Conservation (phyloP, 2,113 vertebrate genomes). For the Lepisosteus oculatus region DNA sequence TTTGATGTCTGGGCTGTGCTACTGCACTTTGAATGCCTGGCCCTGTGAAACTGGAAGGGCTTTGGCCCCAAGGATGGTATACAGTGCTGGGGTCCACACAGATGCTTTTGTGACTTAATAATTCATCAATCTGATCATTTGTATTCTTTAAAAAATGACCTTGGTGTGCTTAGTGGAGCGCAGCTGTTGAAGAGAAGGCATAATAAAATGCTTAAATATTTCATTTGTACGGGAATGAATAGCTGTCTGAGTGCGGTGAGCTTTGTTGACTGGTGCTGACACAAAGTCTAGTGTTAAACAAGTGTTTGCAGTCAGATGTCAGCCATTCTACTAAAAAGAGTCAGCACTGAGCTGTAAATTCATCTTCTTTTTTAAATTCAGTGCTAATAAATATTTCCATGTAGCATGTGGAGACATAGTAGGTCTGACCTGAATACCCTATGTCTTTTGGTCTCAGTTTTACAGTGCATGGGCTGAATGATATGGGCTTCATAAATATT, state of each 20-base stretch:
- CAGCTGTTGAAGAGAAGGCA: neutral
- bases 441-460: neutral
- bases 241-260: neutral
- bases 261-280: conserved; percentile 2
- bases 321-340: neutral
- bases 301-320: neutral
- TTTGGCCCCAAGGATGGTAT: conserved; percentile 3
- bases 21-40: conserved; percentile 4
- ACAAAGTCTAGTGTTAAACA: conserved; percentile 18
- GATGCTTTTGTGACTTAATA: conserved; percentile 20
- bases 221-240: neutral
- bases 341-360: neutral
- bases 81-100: conserved; percentile 9
- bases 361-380: neutral
- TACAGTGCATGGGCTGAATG: no score
- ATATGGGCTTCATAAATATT: no score
- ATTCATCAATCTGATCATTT: conserved; percentile 14
- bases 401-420: conserved; percentile 17
- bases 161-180: neutral
- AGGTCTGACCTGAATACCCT: conserved; percentile 9
- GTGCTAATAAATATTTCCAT: conserved; percentile 10
- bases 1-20: neutral
- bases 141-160: conserved; percentile 12
- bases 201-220: neutral
- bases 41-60: neutral